A percentile compares a stretch with the other conserved stretches of the same genome.
phyloP scores from a whole-genome alignment of 2,797 vertebrate species.

The Prionace glauca region DNA sequence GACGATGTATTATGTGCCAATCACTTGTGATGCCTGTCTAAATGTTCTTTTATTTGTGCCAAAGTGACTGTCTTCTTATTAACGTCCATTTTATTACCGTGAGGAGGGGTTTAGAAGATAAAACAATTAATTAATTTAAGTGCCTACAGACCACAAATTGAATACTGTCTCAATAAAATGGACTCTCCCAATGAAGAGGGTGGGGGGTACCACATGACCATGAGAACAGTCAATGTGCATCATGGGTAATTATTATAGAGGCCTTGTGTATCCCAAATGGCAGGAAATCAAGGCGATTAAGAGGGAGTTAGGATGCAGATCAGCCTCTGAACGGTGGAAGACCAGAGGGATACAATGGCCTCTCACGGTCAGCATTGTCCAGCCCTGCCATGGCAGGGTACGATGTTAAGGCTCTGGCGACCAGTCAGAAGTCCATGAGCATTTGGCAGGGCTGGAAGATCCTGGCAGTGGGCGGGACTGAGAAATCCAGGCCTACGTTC shows the following conservation, averaged over 20 bases:
- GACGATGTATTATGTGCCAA: not conserved
- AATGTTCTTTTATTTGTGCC: constrained; percentile 24
- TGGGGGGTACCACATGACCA: not conserved
- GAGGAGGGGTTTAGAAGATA: not conserved
- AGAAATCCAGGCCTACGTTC: not conserved
- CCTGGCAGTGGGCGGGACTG: too few species aligned
- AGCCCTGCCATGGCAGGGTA: too few species aligned
- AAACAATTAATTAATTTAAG: too few species aligned
- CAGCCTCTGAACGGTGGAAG: not conserved
- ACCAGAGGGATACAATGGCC: not conserved
- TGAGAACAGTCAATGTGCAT: not conserved
- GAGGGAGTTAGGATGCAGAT: not conserved
- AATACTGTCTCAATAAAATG: not conserved
- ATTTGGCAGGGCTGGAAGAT: too few species aligned
- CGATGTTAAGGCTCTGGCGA: too few species aligned
- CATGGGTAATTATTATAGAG: not conserved
- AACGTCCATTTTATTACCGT: not conserved
- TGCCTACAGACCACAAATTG: not conserved
- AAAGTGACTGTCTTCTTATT: not conserved
- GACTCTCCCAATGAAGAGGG: not conserved
- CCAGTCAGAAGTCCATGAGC: too few species aligned
- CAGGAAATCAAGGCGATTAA: not conserved
- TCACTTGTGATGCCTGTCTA: not conserved
- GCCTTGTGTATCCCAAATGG: not conserved
- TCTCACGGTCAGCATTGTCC: not conserved